phyloP scores from a whole-genome alignment of 2,888 invertebrate genomes.

The Lottia scabra region DNA sequence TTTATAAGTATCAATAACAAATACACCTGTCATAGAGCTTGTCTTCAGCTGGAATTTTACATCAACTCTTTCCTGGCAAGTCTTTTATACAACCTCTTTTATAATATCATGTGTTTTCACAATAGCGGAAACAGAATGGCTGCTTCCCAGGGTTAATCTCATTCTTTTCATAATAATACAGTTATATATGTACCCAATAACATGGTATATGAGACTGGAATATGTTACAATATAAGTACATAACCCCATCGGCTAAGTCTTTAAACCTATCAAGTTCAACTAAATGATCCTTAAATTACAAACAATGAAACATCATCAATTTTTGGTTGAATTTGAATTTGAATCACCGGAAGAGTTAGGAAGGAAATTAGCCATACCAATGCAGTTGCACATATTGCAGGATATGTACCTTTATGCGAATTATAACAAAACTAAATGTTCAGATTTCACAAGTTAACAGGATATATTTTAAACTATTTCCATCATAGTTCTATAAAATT shows the following conservation, averaged over 20 bases:
- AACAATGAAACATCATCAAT: too few relatives aligned
- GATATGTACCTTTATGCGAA: too few relatives aligned
- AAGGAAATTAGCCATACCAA: too few relatives aligned
- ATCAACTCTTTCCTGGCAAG: neutral
- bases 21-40: neutral
- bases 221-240: slow-evolving; percentile 2
- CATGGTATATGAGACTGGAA: slow-evolving; percentile 1
- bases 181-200: neutral
- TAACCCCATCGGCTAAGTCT: neutral
- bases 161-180: neutral
- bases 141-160: neutral
- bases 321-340: too few relatives aligned
- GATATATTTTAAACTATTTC: too few relatives aligned
- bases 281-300: too few relatives aligned
- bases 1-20: slow-evolving; percentile 1
- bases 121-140: slow-evolving; percentile 6
- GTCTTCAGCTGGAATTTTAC: neutral
- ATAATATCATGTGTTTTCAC: neutral
- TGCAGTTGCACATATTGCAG: too few relatives aligned
- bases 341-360: too few relatives aligned
- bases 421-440: too few relatives aligned
- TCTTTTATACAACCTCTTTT: neutral
- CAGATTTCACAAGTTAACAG: too few relatives aligned
- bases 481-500: too few relatives aligned
- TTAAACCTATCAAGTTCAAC: too few relatives aligned